Evolutionary conservation across 2,888 invertebrate genomes (phyloP).

Genomic region (Mythimna vitellina): DNA sequence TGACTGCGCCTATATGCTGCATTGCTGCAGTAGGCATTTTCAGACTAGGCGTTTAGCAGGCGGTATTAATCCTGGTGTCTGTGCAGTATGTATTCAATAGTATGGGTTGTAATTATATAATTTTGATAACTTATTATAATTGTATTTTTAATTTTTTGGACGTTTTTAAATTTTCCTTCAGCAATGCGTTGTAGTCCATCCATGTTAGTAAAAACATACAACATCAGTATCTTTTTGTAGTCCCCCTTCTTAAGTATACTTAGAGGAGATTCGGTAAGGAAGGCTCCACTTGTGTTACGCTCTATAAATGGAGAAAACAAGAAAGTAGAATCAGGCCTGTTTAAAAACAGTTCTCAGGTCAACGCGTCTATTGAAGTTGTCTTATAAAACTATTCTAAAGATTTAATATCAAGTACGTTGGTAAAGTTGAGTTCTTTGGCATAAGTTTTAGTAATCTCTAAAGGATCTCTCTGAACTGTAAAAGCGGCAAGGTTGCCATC

Average conservation of each 20-base stretch:
- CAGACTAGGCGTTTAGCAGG: no score
- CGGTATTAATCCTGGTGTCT: no score
- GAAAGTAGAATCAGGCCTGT: constrained; percentile 59
- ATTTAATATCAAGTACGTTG: constrained; percentile 66
- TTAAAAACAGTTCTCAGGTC: constrained; percentile 48
- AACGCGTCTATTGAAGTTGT: constrained; percentile 65
- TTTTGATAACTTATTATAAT: no score
- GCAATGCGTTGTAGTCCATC: constrained; percentile 73
- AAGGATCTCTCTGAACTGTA: constrained; percentile 71
- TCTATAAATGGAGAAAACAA: constrained; percentile 64
- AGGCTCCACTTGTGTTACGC: constrained; percentile 59
- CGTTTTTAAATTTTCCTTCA: no score
- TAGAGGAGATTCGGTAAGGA: constrained; percentile 70
- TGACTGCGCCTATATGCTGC: no score
- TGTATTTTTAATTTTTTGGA: no score
- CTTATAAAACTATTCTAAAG: constrained; percentile 75
- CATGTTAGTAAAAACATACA: constrained; percentile 76
- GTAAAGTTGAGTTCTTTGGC: constrained; percentile 42
- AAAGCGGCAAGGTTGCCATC: constrained; percentile 65
- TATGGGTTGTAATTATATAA: no score
- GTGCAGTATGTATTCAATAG: no score
- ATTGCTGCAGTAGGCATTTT: no score
- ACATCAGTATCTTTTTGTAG: constrained; percentile 70
- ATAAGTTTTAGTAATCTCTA: constrained; percentile 68
- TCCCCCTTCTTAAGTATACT: constrained; percentile 68